Evolutionary conservation across 2,113 vertebrate genomes (phyloP).

Genomic region (Megalops atlanticus): DNA sequence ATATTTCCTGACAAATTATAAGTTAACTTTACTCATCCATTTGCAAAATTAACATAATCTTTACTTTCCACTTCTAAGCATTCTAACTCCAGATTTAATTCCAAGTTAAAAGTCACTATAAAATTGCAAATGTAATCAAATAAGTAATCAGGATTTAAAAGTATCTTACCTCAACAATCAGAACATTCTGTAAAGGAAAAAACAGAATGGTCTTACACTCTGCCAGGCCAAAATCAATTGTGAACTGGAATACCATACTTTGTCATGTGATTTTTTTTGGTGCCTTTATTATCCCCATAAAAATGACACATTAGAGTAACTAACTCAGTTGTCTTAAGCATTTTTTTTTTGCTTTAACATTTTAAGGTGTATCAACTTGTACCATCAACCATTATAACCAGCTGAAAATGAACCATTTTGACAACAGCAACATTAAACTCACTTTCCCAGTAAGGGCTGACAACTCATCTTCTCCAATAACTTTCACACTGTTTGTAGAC

Average conservation of each 20-base stretch:
- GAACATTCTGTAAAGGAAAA: conserved; percentile 71
- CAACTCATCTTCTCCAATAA: conserved; percentile 78
- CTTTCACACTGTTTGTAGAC: conserved; percentile 68
- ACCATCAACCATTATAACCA: conserved; percentile 9
- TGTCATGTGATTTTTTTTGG: no score
- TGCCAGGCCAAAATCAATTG: background rate
- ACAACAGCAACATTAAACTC: conserved; percentile 30
- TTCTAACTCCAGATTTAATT: background rate
- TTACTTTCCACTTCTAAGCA: no score
- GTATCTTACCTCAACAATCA: conserved; percentile 84
- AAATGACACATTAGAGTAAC: background rate
- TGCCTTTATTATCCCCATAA: no score
- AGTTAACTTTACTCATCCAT: no score
- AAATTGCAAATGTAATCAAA: no score
- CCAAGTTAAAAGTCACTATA: background rate
- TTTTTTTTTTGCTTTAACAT: no score
- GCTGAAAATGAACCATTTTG: background rate
- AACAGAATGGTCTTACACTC: no score
- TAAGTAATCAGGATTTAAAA: background rate
- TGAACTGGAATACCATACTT: no score
- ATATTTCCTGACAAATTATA: no score
- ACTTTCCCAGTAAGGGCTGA: conserved; percentile 77
- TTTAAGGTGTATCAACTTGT: no score
- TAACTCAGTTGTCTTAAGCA: no score
- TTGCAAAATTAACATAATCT: no score